phyloP scores from a whole-genome alignment of 2,888 invertebrate genomes.

The Heteropelma amictum region DNA sequence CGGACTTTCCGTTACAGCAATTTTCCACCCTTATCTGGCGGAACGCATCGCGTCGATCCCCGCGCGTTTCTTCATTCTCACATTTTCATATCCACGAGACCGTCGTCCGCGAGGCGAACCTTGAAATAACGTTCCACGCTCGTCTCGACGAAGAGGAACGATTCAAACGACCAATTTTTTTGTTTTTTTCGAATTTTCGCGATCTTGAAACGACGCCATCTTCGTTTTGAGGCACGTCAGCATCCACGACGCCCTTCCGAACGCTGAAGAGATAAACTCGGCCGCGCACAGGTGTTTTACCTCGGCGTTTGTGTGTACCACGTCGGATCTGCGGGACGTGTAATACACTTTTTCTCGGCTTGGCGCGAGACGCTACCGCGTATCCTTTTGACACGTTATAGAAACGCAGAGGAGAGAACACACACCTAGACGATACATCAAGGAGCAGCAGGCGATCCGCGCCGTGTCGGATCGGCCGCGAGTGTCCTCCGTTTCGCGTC shows the following conservation, averaged over 20 bases:
- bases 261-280: too few relatives aligned
- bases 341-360: constrained; percentile 3
- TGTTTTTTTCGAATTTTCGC: too few relatives aligned
- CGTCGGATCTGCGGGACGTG: neutral
- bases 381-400: constrained; percentile 16
- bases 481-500: constrained; percentile 60
- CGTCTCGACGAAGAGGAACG: too few relatives aligned
- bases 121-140: constrained; percentile 75
- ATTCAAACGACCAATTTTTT: too few relatives aligned
- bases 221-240: too few relatives aligned
- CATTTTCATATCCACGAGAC: constrained; percentile 62
- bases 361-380: neutral
- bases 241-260: too few relatives aligned
- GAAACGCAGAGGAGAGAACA: constrained; percentile 13
- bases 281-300: constrained; percentile 15
- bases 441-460: too few relatives aligned
- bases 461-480: constrained; percentile 20
- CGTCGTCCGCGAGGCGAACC: too few relatives aligned
- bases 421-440: constrained; percentile 32
- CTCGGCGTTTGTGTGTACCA: neutral
- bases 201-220: too few relatives aligned
- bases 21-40: constrained; percentile 65
- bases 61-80: constrained; percentile 37
- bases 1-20: constrained; percentile 46
- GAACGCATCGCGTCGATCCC: constrained; percentile 67